Evolutionary conservation across 2,113 vertebrate genomes (phyloP).

Genomic region (Tyrannus savana): DNA sequence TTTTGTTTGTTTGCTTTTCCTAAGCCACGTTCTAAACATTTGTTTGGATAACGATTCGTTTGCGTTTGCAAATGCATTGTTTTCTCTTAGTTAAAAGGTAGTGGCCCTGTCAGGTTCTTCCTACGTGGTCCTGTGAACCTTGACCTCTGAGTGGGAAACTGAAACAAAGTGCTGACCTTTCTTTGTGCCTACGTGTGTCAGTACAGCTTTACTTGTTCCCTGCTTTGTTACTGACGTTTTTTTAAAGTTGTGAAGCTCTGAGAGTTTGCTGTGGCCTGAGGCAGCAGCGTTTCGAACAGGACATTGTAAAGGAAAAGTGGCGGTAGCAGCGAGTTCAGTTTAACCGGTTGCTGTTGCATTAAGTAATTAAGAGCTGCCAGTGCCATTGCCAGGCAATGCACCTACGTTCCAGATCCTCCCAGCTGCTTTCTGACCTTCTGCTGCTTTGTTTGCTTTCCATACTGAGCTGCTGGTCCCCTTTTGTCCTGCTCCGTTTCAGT

Average conservation of each 20-base stretch:
- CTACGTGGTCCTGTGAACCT: not conserved
- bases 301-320: not conserved
- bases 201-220: not conserved
- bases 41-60: constrained; percentile 29
- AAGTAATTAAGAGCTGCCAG: not conserved
- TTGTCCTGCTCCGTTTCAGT: not conserved
- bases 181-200: not conserved
- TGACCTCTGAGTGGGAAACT: not conserved
- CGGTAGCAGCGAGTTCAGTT: not conserved
- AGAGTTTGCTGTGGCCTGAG: not conserved
- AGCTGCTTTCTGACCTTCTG: not conserved
- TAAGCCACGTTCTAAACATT: not conserved
- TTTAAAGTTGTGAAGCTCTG: not conserved
- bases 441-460: not conserved
- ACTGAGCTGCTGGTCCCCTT: not conserved
- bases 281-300: not conserved
- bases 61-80: constrained; percentile 45
- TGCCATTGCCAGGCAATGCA: not conserved
- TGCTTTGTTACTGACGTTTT: not conserved
- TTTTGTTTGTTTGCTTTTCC: not conserved
- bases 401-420: not conserved
- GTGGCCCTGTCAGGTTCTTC: not conserved
- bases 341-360: not conserved
- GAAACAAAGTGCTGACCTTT: not conserved
- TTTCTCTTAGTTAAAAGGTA: constrained; percentile 26